Evolutionary conservation across 2,797 vertebrate species (phyloP).

Genomic region (Arremon brunneinucha): DNA sequence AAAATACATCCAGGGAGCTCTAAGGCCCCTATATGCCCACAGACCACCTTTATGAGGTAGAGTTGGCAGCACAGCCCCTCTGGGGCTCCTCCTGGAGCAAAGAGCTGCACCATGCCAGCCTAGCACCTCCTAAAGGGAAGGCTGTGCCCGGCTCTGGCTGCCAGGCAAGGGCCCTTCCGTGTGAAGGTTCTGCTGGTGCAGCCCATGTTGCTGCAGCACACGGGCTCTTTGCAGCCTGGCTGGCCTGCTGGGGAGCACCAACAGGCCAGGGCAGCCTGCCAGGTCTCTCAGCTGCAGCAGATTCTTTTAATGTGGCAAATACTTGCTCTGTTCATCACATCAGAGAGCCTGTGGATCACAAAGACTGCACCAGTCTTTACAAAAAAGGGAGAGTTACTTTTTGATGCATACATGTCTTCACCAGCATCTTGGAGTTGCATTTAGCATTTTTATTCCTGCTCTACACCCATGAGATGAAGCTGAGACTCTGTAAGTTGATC

Average conservation of each 20-base stretch:
- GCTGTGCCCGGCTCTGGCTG: neutral
- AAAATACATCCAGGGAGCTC: neutral
- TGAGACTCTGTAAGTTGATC: neutral
- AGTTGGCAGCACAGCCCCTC: neutral
- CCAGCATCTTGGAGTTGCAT: neutral
- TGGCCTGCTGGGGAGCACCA: neutral
- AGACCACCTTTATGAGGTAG: neutral
- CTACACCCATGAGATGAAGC: neutral
- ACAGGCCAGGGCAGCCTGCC: neutral
- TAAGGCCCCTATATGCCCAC: neutral
- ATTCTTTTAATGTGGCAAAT: neutral
- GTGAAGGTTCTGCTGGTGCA: neutral
- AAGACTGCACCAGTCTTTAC: neutral
- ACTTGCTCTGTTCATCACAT: neutral
- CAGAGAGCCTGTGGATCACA: neutral
- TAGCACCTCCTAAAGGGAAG: neutral
- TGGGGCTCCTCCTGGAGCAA: neutral
- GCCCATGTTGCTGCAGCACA: rapidly evolving
- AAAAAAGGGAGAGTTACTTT: neutral
- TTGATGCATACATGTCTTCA: neutral
- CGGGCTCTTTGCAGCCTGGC: rapidly evolving
- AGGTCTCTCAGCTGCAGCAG: neutral
- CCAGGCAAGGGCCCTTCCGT: neutral
- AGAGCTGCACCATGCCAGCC: neutral
- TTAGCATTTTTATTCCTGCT: neutral